Conservation (phyloP, 1,140 invertebrate species). For the Odontomachus brunneus region DNA sequence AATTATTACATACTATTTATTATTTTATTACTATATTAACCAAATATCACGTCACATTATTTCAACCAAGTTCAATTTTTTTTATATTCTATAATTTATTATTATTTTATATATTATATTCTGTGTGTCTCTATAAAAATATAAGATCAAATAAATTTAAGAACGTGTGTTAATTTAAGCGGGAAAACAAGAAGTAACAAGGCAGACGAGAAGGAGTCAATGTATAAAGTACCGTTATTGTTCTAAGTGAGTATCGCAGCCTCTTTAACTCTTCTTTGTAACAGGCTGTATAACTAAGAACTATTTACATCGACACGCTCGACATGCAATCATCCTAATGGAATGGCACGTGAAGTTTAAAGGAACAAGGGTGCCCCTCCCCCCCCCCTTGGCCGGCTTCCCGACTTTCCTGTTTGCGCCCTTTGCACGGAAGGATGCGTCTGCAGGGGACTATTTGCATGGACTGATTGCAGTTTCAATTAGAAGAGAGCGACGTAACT, state of each 20-base stretch:
- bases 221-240: neutral
- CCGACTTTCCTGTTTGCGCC: slow-evolving; percentile 57
- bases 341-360: slow-evolving; percentile 55
- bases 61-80: no score
- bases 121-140: no score
- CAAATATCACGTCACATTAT: no score
- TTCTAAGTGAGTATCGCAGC: slow-evolving; percentile 7
- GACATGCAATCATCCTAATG: slow-evolving; percentile 58
- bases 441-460: slow-evolving; percentile 57
- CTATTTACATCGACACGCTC: slow-evolving; percentile 53
- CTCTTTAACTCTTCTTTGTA: slow-evolving; percentile 23
- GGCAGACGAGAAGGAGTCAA: no score
- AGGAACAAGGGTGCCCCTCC: slow-evolving; percentile 49
- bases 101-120: no score
- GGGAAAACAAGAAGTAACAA: neutral
- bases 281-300: slow-evolving; percentile 30
- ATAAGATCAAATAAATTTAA: neutral
- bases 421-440: slow-evolving; percentile 52
- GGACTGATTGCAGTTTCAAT: slow-evolving; percentile 61
- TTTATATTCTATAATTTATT: no score
- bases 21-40: no score
- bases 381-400: slow-evolving; percentile 57
- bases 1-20: no score
- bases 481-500: slow-evolving; percentile 56
- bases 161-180: neutral